Base-by-base conservation (phyloP, 2,888 invertebrate species). In the Ryuthela nishihirai region DNA sequence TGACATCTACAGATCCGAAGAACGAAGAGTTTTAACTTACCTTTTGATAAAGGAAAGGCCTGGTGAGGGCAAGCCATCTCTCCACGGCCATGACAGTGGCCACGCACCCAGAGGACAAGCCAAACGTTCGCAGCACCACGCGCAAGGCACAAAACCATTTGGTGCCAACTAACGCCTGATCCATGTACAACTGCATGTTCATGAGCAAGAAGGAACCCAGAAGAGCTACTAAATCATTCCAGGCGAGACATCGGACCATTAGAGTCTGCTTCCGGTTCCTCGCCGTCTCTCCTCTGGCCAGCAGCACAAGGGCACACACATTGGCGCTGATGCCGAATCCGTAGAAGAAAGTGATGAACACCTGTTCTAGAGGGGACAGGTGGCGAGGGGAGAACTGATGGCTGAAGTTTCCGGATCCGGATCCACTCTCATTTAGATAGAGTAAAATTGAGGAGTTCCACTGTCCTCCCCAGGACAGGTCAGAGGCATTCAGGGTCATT, bases 71-170 rank as follows among this genome's bases (percentile, higher is more conserved):
- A 70, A 90, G 79, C 83, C 87, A 91, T 65, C 91, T 79, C 75
- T 91, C 90, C 29, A 85, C 81, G 10, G 90, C 89, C 90, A 91
- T 91, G 54, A 89, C 85, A 70, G 88, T 83, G 20, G 90, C 88
- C 68, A 90, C 88, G 76, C 88, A 87, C 38, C 89, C 90, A 67
- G 89, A 88, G 70, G 88, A 88, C 56, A 90, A 79, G 43, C 90
- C 91, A 75, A 90, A 90, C 66, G 85, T 83, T 58, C 90, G 80
- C 76, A 88, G 83, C 48, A 87, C 76, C 5, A 90, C 87, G 65
- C 85, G 79, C 64, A 81, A 74, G 26, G 78, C 80, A 75, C 87
- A 87, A 72, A 80, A 80, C 69, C 75, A 75, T 65, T 77, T 76
- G 53, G 77, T 74, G 41, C 71, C 69, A 42, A 72, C 70, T 64